Conservation (phyloP, 2,113 vertebrate species). For the Silurus meridionalis region DNA sequence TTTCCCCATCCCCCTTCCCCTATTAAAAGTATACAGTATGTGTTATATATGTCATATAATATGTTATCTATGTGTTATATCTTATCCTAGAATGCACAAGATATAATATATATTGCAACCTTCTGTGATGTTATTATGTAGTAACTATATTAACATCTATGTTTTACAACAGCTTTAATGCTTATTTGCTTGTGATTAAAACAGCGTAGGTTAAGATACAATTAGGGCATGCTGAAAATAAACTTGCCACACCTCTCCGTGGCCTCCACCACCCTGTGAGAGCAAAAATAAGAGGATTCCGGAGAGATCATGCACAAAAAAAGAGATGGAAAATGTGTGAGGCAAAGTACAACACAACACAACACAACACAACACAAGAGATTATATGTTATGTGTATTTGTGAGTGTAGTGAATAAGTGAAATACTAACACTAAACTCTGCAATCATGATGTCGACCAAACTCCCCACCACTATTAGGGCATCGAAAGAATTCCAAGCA, state of each 20-base stretch:
- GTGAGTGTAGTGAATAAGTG: not conserved
- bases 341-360: not conserved
- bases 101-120: not conserved
- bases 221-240: not conserved
- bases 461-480: conserved; percentile 93
- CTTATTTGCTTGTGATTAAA: not conserved
- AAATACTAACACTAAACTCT: conserved; percentile 85
- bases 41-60: not conserved
- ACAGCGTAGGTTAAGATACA: not conserved
- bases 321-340: conserved; percentile 24
- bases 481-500: conserved; percentile 93
- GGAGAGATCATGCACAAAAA: conserved; percentile 23
- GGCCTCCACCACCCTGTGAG: conserved; percentile 49
- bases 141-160: not conserved
- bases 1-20: conserved; percentile 92
- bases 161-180: not conserved
- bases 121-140: not conserved
- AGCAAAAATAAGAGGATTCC: not conserved
- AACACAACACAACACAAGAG: not conserved
- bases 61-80: not conserved
- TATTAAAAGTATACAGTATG: conserved; percentile 64
- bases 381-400: not conserved
- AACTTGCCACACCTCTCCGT: conserved; percentile 47
- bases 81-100: not conserved
- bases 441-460: conserved; percentile 91